Conservation (phyloP, 2,113 vertebrate species). For the Pogona vitticeps region DNA sequence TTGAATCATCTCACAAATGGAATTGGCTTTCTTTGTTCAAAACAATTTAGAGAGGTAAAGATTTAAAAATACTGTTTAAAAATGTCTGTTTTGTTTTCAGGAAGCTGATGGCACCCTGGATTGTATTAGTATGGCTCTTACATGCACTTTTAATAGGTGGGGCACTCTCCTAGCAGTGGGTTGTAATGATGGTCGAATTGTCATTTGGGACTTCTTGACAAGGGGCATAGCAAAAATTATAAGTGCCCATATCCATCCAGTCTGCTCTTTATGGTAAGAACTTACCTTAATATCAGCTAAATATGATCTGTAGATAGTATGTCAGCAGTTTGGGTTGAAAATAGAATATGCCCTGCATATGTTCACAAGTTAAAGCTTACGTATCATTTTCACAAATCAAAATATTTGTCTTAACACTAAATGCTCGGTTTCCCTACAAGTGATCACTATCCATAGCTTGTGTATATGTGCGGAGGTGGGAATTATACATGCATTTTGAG, state of each 20-base stretch:
- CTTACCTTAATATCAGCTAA: slow-evolving; percentile 37
- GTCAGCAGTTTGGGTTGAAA: background rate
- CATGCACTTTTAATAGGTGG: slow-evolving; percentile 99
- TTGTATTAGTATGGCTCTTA: slow-evolving; percentile 98
- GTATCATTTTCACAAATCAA: background rate
- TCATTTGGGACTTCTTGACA: slow-evolving; percentile 98
- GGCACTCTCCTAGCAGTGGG: slow-evolving; percentile 96
- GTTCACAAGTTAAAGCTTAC: background rate
- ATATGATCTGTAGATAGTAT: background rate
- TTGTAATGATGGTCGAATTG: slow-evolving; percentile 96
- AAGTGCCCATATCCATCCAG: slow-evolving; percentile 96
- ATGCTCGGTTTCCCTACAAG: background rate
- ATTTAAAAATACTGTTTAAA: background rate
- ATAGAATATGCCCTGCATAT: background rate
- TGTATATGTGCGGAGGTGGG: background rate
- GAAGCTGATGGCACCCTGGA: slow-evolving; percentile 97
- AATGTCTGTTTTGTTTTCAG: slow-evolving; percentile 65
- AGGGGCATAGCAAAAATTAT: slow-evolving; percentile 98
- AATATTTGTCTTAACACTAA: background rate
- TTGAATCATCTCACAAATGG: background rate
- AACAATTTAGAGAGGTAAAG: background rate
- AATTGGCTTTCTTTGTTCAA: background rate
- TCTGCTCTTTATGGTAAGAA: slow-evolving; percentile 92
- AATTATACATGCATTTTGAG: background rate
- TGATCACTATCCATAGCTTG: background rate